Evolutionary conservation across 1,140 invertebrate species (phyloP), one percentile per base, ranked within the genome.

Genomic region (Heliconius hewitsoni): DNA sequence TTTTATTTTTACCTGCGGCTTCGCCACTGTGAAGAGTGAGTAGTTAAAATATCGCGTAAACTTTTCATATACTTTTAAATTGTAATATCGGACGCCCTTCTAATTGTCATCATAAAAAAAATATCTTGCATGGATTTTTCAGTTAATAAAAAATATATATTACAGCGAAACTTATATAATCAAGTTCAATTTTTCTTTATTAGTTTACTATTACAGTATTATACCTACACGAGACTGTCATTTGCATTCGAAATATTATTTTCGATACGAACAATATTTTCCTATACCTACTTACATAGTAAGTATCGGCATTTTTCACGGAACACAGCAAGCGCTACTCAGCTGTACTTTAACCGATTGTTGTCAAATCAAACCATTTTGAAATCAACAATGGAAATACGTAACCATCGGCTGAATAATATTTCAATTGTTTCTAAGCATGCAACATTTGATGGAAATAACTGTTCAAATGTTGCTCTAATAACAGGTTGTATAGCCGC

Each of bases 401-500:
- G 11, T 66, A 66, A 66, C 60, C 60, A 66, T 66, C 46, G 11
- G 37, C n/a, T 75, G 78, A 66, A 70, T 74, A 71, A 30, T 8
- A 50, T 79, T 74, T 75, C 84, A 90, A 91, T 88, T 84, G 84
- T 89, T 84, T 71, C 57, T 75, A 71, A 87, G 84, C 89, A 91
- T 90, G 89, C 89, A 86, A 91, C 85, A 87, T 87, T 88, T 88
- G 85, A 88, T 88, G 86, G 84, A 86, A 86, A 88, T 86, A 80
- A 84, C 86, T 88, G 86, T 89, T 88, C 87, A 86, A 89, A 89
- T 89, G 89, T 84, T 84, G 85, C 89, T 89, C 86, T 89, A 87
- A 89, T 89, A 89, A 88, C 83, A 80, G 82, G 86, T 84, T 88
- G 84, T 91, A 89, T 85, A 81, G 84, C 89, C 89, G 81, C 86